Base-by-base conservation (phyloP, 1,140 invertebrate species). In the Calephelis nemesis region DNA sequence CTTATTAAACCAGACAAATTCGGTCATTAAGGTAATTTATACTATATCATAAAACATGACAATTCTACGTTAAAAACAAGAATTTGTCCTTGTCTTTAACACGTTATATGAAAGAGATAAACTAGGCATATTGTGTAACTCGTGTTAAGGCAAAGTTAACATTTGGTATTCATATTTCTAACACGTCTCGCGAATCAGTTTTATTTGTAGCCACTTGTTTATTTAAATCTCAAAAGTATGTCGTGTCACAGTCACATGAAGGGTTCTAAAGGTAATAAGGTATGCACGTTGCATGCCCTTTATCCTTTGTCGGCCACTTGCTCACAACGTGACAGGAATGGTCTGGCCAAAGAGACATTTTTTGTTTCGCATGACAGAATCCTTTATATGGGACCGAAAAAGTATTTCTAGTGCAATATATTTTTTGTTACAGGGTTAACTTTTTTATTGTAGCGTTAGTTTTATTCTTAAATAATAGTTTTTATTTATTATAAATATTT, bases 271-370 rank as follows among this genome's bases (percentile, higher is more conserved):
- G 85, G 88, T 87, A 85, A 89, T 91, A 91, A 89, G 86, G 84
- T 91, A 91, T 91, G 86, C 54, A 60, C 54, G 30, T 60, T 60
- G 54, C 88, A 87, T 82, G 86, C 85, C 87, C 84, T 88, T 88
- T 87, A 84, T 83, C 88, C 88, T 90, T 88, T 91, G 88, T 88
- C 86, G 88, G 85, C 88, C 82, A 90, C 84, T 89, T 84, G 77
- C 74, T 81, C 65, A 72, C 85, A 82, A 90, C 88, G 88, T 91
- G 88, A 91, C 83, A 65, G 68, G 88, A 91, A 91, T 91, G 75
- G 75, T 68, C 48, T 50, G 63, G 64, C 67, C 72, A 67, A 73
- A 77, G 73, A 79, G 71, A 88, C 82, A 87, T 88, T 87, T 84
- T 71, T 79, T 80, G 82, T 84, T 77, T 76, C 75, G 71, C 72